Percentiles rank a stretch among this genome's conserved stretches.
Conservation (phyloP, 1,140 invertebrate genomes). For the Wasmannia auropunctata region DNA sequence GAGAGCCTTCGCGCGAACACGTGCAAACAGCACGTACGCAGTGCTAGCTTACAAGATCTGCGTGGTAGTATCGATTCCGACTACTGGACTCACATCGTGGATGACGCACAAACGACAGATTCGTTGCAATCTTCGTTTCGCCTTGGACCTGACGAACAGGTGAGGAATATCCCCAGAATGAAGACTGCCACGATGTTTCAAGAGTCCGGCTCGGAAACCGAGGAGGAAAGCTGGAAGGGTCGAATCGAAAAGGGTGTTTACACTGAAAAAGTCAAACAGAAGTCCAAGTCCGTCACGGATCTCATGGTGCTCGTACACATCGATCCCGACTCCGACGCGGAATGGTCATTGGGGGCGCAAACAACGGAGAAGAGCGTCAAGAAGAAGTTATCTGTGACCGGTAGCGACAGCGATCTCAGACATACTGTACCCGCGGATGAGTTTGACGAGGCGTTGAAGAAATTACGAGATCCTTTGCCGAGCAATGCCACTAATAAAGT, state of each 20-base stretch:
- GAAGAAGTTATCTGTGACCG: conserved; percentile 78
- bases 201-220: conserved; percentile 88
- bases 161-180: conserved; percentile 75
- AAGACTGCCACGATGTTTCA: conserved; percentile 67
- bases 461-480: conserved; percentile 81
- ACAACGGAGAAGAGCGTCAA: conserved; percentile 75
- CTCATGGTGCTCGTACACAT: conserved; percentile 91
- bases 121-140: conserved; percentile 78
- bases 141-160: conserved; percentile 79
- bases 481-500: conserved; percentile 52
- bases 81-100: conserved; percentile 79
- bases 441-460: conserved; percentile 86
- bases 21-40: conserved; percentile 79
- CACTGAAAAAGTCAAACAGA: conserved; percentile 89
- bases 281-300: conserved; percentile 90
- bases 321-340: conserved; percentile 88
- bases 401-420: conserved; percentile 87
- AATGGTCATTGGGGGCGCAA: conserved; percentile 84
- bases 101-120: conserved; percentile 68
- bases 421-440: conserved; percentile 84
- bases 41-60: conserved; percentile 86
- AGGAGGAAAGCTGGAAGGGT: conserved; percentile 89
- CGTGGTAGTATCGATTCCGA: conserved; percentile 84
- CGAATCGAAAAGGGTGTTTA: conserved; percentile 88
- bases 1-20: conserved; percentile 85